Conservation (phyloP, 2,113 vertebrate species). For the Periophthalmus modestus region DNA sequence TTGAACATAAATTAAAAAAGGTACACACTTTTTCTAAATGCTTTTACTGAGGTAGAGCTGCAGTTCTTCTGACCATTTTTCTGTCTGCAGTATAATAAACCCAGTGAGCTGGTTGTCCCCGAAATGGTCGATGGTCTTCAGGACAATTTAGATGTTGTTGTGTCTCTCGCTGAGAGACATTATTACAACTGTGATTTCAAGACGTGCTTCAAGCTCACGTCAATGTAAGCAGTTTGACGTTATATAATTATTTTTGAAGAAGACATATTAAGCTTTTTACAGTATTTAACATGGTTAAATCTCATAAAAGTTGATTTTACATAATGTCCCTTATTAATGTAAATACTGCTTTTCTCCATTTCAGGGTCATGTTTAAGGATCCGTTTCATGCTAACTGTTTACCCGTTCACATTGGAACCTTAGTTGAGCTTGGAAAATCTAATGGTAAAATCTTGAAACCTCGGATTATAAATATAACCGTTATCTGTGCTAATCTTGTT, state of each 20-base stretch:
- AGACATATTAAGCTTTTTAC: too few species aligned
- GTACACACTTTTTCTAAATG: constrained; percentile 48
- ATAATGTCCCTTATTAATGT: too few species aligned
- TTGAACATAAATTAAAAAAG: constrained; percentile 99
- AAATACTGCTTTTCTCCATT: constrained; percentile 26
- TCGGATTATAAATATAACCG: not conserved
- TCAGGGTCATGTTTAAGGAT: constrained; percentile 98
- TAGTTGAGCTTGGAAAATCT: constrained; percentile 97
- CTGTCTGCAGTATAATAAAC: constrained; percentile 92
- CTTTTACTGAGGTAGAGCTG: not conserved
- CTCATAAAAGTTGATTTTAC: too few species aligned
- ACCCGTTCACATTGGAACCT: constrained; percentile 96
- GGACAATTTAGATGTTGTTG: constrained; percentile 96
- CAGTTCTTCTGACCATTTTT: not conserved
- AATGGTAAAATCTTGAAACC: constrained; percentile 80
- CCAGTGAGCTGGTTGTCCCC: constrained; percentile 91
- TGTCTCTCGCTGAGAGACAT: constrained; percentile 97
- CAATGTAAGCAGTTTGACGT: constrained; percentile 83
- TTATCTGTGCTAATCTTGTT: not conserved
- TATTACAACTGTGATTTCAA: constrained; percentile 99
- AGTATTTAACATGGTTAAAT: too few species aligned
- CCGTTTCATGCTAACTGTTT: constrained; percentile 98
- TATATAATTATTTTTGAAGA: not conserved
- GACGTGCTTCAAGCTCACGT: constrained; percentile 98
- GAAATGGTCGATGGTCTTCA: constrained; percentile 89